Percentiles rank a stretch among this genome's conserved stretches.
These are phyloP conservation scores for Scylla paramamosain DNA, from an alignment of 1,140 invertebrate species.

Conservation along the genomic window DNA sequence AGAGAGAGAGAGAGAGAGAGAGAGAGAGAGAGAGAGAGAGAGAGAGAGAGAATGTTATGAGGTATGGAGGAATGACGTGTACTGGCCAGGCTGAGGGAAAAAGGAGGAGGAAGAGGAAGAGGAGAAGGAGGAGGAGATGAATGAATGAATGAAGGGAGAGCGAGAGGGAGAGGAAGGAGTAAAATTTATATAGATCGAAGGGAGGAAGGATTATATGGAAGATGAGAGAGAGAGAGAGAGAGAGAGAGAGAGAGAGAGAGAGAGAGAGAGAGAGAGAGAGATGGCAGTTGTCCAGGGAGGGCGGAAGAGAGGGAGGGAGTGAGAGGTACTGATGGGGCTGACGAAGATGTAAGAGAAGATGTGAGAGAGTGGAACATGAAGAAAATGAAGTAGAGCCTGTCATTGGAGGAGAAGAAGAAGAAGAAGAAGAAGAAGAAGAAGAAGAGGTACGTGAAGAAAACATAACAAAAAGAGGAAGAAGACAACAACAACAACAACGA, in stretches of 20 bases:
- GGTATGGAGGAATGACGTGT: too few species aligned
- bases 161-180: neutral
- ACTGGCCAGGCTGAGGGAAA: too few species aligned
- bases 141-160: too few species aligned
- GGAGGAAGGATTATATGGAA: neutral
- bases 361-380: conserved; percentile 37
- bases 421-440: neutral
- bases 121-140: too few species aligned
- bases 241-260: conserved; percentile 6
- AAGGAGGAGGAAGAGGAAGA: too few species aligned
- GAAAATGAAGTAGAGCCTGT: neutral
- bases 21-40: too few species aligned
- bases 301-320: conserved; percentile 40
- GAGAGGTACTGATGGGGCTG: conserved; percentile 39
- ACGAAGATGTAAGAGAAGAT: conserved; percentile 30
- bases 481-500: neutral
- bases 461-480: neutral
- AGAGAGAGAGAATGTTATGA: too few species aligned
- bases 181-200: neutral
- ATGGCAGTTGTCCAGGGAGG: too few species aligned
- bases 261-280: neutral
- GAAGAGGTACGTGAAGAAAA: neutral
- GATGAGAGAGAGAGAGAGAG: neutral
- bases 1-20: too few species aligned
- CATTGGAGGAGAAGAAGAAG: too few species aligned